These are phyloP conservation scores for Caenorhabditis sp. DNA, from an alignment of 2,888 invertebrate genomes.

Conservation along the genomic window DNA sequence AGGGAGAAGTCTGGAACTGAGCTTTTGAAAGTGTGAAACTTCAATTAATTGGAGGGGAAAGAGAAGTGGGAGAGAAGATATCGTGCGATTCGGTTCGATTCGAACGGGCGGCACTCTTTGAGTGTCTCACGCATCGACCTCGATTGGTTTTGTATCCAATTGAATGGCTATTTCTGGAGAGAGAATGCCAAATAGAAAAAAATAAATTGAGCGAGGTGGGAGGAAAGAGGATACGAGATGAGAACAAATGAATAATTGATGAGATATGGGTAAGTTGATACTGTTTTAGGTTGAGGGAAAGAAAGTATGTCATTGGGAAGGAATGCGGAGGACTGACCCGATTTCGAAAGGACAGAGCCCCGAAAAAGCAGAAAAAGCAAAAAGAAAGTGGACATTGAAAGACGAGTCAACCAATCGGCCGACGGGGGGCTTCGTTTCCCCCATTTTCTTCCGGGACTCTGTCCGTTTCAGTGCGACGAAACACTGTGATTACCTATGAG, in stretches of 20 bases:
- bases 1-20: slow-evolving; percentile 3
- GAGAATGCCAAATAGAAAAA: slow-evolving; percentile 17
- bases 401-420: slow-evolving; percentile 44
- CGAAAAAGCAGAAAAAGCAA: slow-evolving; percentile 19
- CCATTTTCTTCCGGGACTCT: slow-evolving; percentile 36
- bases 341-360: slow-evolving; percentile 4
- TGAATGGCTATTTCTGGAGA: slow-evolving; percentile 29
- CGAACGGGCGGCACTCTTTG: slow-evolving; percentile 11
- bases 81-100: slow-evolving; percentile 8
- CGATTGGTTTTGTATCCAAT: slow-evolving; percentile 40
- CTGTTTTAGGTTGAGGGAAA: background rate
- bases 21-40: slow-evolving; percentile 19
- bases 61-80: background rate
- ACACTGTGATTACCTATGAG: slow-evolving; percentile 43
- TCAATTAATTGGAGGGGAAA: too few relatives aligned
- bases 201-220: background rate
- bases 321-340: background rate
- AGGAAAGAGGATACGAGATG: slow-evolving; percentile 5
- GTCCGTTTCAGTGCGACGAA: slow-evolving; percentile 25
- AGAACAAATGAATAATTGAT: slow-evolving; percentile 20
- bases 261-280: slow-evolving; percentile 22
- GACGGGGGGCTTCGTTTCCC: slow-evolving; percentile 12
- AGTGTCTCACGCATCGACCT: slow-evolving; percentile 62
- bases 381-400: slow-evolving; percentile 56
- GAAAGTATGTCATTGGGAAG: slow-evolving; percentile 2